A percentile compares a stretch with the other conserved stretches of the same genome.
These are phyloP conservation scores for Dascillus cervinus DNA, from an alignment of 2,888 invertebrate species.

Conservation along the genomic window DNA sequence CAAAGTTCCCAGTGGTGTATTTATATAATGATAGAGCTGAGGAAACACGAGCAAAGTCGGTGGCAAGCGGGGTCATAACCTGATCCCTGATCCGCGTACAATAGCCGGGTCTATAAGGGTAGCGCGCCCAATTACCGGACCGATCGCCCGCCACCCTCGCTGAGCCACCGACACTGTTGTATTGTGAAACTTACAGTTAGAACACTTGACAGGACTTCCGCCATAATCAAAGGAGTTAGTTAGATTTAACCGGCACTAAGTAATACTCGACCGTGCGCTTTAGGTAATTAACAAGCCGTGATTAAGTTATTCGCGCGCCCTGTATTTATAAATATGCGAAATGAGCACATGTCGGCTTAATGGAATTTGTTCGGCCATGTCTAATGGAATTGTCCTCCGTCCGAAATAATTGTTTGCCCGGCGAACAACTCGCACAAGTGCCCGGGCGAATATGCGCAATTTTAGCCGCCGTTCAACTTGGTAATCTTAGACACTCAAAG, in stretches of 20 bases:
- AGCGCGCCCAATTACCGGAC: constrained; percentile 26
- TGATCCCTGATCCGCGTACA: constrained; percentile 34
- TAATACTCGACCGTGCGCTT: too few relatives aligned
- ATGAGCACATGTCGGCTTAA: too few relatives aligned
- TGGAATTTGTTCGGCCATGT: too few relatives aligned
- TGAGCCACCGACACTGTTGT: constrained; percentile 18
- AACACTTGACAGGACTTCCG: constrained; percentile 18
- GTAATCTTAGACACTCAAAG: constrained; percentile 37
- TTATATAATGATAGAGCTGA: constrained; percentile 42
- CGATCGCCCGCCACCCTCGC: constrained; percentile 17
- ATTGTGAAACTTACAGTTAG: constrained; percentile 20
- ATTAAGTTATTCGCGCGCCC: too few relatives aligned
- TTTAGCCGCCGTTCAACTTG: constrained; percentile 18
- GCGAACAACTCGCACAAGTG: too few relatives aligned
- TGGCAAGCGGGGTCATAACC: constrained; percentile 38
- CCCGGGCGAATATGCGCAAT: neutral
- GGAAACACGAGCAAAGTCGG: constrained; percentile 30
- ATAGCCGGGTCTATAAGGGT: constrained; percentile 21
- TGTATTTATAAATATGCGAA: too few relatives aligned
- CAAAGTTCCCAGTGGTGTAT: constrained; percentile 40
- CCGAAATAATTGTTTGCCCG: too few relatives aligned
- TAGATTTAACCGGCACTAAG: too few relatives aligned
- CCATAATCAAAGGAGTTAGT: constrained; percentile 19
- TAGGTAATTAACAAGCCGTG: too few relatives aligned
- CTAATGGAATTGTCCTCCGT: too few relatives aligned